Base-by-base conservation (phyloP, 2,797 vertebrate genomes). In the Sebastes cheni region DNA sequence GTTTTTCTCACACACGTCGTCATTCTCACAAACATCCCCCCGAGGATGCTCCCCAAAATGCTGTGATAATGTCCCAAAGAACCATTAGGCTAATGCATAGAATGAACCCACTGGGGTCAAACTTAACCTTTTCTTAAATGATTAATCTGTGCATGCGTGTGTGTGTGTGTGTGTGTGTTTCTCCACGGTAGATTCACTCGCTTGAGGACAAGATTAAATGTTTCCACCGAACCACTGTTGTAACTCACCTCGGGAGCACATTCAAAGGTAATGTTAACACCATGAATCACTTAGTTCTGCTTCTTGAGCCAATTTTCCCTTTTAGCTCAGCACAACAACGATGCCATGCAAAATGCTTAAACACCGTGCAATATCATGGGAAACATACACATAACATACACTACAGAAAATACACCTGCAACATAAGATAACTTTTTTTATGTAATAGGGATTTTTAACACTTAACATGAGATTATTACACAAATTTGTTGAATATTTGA, bases 121-220 rank as follows among this genome's bases (percentile, higher is more conserved):
- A 69, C n/a, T 6, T 42, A 46, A 6, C 8, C 67, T 82, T 70
- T 46, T 73, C 13, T 20, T 23, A 30, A 36, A 20, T 50, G 39
- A 69, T 70, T 87, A 86, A 93, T 75, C 32, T 72, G 59, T 84
- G 72, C 67, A 56, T 85, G 74, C 62, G 80, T 94, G 71, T 91
- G 18, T 52, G 68, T 91, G 79, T 94, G 67, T 90, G 80, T 94
- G 71, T 91, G 80, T 94, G 89, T 84, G 88, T 84, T 78, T 89
- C 82, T 29, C 85, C 86, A 72, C 9, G 72, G 72, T 91, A 99
- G 99, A 97, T 99, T 92, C 95, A 98, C 88, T 95, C 95, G 23
- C 95, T 99, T 64, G 97, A 99, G 96, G 98, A 99, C 94, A 95
- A 86, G 80, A 93, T 99, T 80, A 97, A 96, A 93, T 96, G 89